These are phyloP conservation scores for Falco concolor DNA, from an alignment of 2,797 vertebrate species.

Conservation along the genomic window DNA sequence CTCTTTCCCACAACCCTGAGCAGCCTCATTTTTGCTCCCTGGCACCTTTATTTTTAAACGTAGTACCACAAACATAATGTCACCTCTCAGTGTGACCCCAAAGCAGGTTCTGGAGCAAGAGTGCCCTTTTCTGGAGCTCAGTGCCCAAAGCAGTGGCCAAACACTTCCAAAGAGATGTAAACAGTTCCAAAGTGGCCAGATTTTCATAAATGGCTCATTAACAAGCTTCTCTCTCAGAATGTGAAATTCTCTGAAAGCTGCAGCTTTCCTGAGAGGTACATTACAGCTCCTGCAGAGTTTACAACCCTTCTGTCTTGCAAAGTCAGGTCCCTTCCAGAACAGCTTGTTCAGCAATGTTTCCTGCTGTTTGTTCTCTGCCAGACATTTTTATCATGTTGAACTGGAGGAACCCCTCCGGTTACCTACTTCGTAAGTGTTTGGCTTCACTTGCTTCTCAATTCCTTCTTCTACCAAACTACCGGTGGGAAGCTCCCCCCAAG, in stretches of 20 bases:
- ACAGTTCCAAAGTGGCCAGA: neutral
- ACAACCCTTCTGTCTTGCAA: neutral
- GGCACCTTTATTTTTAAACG: neutral
- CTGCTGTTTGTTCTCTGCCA: neutral
- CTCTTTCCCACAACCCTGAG: neutral
- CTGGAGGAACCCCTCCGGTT: neutral
- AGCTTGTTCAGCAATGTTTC: neutral
- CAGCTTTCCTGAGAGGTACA: neutral
- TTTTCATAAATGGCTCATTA: neutral
- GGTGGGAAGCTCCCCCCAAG: neutral
- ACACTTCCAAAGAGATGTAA: neutral
- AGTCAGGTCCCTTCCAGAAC: neutral
- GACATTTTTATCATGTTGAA: neutral
- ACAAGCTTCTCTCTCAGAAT: neutral
- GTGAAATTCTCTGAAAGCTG: neutral
- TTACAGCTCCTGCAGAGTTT: neutral
- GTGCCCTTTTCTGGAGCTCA: neutral
- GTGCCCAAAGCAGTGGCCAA: neutral
- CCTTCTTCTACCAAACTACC: neutral
- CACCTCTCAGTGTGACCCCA: neutral
- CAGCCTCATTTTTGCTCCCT: neutral
- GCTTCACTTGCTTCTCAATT: neutral
- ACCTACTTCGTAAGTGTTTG: neutral
- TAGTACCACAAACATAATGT: accelerated
- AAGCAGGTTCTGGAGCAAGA: neutral